Conservation (phyloP, 2,888 invertebrate species). For the Sarcophaga subvicina region DNA sequence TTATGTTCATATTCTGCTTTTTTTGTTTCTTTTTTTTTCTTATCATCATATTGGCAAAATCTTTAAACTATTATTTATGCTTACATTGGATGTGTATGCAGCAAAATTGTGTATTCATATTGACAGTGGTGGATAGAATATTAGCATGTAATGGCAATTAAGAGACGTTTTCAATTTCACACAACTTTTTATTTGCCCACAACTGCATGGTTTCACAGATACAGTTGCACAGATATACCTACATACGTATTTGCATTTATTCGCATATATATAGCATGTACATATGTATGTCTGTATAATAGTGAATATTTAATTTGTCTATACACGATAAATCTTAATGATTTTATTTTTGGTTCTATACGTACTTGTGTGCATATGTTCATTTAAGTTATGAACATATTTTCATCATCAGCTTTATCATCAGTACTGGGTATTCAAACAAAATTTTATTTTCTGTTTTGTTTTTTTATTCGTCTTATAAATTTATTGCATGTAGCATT, state of each 20-base stretch:
- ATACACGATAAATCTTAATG: constrained; percentile 1
- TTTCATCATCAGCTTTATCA: constrained; percentile 40
- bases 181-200: no score
- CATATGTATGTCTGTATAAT: background rate
- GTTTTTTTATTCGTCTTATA: background rate
- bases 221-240: no score
- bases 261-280: no score
- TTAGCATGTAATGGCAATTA: no score
- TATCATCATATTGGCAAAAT: background rate
- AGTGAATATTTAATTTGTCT: constrained; percentile 20
- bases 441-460: background rate
- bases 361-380: background rate
- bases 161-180: no score
- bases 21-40: no score
- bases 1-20: no score
- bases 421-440: background rate
- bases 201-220: no score
- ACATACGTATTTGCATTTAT: no score
- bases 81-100: no score
- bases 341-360: constrained; percentile 12
- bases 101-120: no score
- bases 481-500: background rate
- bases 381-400: constrained; percentile 38
- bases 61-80: constrained; percentile 23
- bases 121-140: no score